Percentiles rank a stretch among this genome's conserved stretches.
phyloP scores from a whole-genome alignment of 2,113 vertebrate species.

The Scytalopus superciliaris region DNA sequence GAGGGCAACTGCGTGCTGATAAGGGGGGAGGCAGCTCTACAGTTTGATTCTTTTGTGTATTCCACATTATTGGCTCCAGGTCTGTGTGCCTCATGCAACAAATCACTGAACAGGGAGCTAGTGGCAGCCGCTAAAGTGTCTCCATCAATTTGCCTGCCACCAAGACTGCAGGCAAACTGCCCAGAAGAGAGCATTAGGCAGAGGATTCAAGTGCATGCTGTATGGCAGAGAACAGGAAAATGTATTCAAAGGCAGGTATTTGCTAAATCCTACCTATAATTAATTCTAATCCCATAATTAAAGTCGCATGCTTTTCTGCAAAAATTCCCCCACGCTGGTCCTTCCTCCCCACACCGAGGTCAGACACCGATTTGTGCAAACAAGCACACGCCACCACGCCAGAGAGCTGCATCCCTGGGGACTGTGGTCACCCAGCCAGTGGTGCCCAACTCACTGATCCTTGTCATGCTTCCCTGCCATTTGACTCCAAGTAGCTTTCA shows the following conservation, averaged over 20 bases:
- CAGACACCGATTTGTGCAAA: not conserved
- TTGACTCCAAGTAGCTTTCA: not conserved
- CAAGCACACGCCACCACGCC: not conserved
- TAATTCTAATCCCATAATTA: conserved; percentile 54
- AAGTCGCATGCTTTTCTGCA: conserved; percentile 28
- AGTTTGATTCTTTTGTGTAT: not conserved
- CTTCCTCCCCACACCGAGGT: not conserved
- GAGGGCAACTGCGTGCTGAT: fast-evolving
- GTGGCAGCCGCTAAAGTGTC: not conserved
- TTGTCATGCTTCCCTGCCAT: not conserved
- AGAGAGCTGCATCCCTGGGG: not conserved
- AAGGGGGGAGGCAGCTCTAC: not conserved
- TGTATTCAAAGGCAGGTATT: conserved; percentile 29
- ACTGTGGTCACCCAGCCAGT: not conserved
- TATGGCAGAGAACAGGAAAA: conserved; percentile 11
- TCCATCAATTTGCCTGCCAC: not conserved
- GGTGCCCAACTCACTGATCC: not conserved
- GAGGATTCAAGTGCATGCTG: not conserved
- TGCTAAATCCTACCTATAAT: conserved; percentile 43
- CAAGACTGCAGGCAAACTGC: conserved; percentile 7
- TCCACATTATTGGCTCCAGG: fast-evolving
- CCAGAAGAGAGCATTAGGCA: conserved; percentile 15
- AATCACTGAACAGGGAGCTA: fast-evolving
- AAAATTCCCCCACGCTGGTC: not conserved
- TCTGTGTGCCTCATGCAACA: fast-evolving